A percentile compares a stretch with the other conserved stretches of the same genome.
Conservation (phyloP, 2,888 invertebrate species). For the Oegoconia quadripuncta region DNA sequence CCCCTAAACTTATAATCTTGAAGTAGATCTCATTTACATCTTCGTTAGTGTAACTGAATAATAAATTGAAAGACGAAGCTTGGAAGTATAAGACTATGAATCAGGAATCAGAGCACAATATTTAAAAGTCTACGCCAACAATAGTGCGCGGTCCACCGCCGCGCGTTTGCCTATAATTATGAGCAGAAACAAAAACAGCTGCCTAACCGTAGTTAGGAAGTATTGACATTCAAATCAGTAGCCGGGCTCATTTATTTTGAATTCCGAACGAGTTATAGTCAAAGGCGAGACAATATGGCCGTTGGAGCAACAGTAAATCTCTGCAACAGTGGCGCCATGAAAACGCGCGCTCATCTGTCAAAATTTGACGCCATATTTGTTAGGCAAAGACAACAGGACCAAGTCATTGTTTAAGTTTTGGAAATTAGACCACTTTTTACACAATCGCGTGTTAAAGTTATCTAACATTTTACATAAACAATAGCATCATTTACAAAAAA, state of each 20-base stretch:
- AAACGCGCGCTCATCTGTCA: slow-evolving; percentile 64
- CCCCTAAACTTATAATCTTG: background rate
- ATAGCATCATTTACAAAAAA: background rate
- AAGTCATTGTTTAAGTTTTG: background rate
- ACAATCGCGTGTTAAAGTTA: slow-evolving; percentile 1
- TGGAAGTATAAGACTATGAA: too few relatives aligned
- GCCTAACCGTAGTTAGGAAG: slow-evolving; percentile 61
- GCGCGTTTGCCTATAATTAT: slow-evolving; percentile 37
- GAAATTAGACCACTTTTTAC: slow-evolving; percentile 1
- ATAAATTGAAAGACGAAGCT: too few relatives aligned
- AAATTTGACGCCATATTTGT: slow-evolving; percentile 59
- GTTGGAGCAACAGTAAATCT: slow-evolving; percentile 75
- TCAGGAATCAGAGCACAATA: slow-evolving; percentile 9
- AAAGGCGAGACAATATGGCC: slow-evolving; percentile 61
- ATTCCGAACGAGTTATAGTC: slow-evolving; percentile 61
- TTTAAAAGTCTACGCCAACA: background rate
- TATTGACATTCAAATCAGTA: slow-evolving; percentile 77
- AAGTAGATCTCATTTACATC: background rate
- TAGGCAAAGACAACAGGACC: slow-evolving; percentile 16
- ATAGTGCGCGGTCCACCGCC: slow-evolving; percentile 12
- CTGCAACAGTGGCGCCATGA: slow-evolving; percentile 70
- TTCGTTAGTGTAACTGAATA: too few relatives aligned
- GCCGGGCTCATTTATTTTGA: slow-evolving; percentile 69
- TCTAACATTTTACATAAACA: slow-evolving; percentile 5
- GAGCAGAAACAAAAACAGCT: slow-evolving; percentile 64